Conservation (phyloP, 2,113 vertebrate genomes). For the Pyrgilauda ruficollis region DNA sequence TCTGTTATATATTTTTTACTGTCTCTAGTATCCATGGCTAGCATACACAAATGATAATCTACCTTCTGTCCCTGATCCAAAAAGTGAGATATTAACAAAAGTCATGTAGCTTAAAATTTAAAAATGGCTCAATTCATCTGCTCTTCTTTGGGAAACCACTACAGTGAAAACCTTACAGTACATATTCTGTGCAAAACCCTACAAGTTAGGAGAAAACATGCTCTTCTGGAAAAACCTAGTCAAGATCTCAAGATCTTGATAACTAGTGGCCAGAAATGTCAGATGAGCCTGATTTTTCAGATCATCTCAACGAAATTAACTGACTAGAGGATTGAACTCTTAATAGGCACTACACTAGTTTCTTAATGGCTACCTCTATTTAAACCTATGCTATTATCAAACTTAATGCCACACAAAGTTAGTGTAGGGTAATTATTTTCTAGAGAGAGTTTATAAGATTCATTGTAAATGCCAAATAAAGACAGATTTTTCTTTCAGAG, state of each 20-base stretch:
- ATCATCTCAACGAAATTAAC: background rate
- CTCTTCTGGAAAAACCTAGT: background rate
- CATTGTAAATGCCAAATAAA: background rate
- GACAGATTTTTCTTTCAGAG: background rate
- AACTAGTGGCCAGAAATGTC: background rate
- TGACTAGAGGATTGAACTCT: background rate
- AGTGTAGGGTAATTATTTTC: background rate
- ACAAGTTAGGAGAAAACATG: background rate
- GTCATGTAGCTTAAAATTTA: background rate
- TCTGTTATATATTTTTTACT: background rate
- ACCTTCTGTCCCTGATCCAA: background rate
- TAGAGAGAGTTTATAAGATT: background rate
- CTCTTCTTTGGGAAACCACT: background rate
- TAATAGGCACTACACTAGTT: background rate
- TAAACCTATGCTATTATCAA: background rate
- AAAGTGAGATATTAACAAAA: background rate
- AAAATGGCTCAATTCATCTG: background rate
- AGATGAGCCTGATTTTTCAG: background rate
- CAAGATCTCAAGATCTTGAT: background rate
- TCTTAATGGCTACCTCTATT: background rate
- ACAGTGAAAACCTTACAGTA: background rate
- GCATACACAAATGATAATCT: background rate
- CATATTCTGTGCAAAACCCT: background rate
- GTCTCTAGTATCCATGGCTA: background rate
- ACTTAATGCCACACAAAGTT: background rate